Percentiles rank a stretch among this genome's conserved stretches.
These are phyloP conservation scores for Thera obeliscata DNA, from an alignment of 2,888 invertebrate genomes.

Conservation along the genomic window DNA sequence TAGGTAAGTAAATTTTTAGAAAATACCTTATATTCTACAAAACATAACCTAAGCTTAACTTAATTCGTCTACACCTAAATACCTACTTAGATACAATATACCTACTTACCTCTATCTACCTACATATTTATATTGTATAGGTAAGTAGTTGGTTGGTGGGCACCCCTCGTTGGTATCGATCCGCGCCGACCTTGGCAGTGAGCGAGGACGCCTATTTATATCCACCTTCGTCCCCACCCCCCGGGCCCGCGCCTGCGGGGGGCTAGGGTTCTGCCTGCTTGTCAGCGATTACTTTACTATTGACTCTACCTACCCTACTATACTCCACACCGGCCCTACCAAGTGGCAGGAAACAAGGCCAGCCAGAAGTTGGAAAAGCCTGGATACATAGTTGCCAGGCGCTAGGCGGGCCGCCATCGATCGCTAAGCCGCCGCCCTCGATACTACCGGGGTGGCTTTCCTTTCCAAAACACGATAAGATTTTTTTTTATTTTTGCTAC, in stretches of 20 bases:
- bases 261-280: not conserved
- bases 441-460: conserved; percentile 19
- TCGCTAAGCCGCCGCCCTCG: conserved; percentile 25
- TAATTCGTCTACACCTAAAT: too few relatives aligned
- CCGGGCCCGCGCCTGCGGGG: not conserved
- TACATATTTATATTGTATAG: too few relatives aligned
- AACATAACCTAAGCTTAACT: too few relatives aligned
- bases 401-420: conserved; percentile 41
- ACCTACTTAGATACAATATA: too few relatives aligned
- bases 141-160: not conserved
- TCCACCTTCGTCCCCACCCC: conserved; percentile 16
- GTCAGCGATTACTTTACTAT: conserved; percentile 11
- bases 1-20: too few relatives aligned
- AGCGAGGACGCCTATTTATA: conserved; percentile 71
- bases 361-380: too few relatives aligned
- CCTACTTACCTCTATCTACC: too few relatives aligned
- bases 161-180: conserved; percentile 47
- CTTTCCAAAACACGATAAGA: conserved; percentile 33
- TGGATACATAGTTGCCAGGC: too few relatives aligned
- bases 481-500: conserved; percentile 54
- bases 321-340: too few relatives aligned
- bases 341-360: too few relatives aligned
- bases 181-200: conserved; percentile 72
- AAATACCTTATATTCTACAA: too few relatives aligned
- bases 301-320: too few relatives aligned